Percentiles rank a stretch among this genome's conserved stretches.
These are phyloP conservation scores for Lithophane ornitopus DNA, from an alignment of 2,888 invertebrate genomes.

Conservation along the genomic window DNA sequence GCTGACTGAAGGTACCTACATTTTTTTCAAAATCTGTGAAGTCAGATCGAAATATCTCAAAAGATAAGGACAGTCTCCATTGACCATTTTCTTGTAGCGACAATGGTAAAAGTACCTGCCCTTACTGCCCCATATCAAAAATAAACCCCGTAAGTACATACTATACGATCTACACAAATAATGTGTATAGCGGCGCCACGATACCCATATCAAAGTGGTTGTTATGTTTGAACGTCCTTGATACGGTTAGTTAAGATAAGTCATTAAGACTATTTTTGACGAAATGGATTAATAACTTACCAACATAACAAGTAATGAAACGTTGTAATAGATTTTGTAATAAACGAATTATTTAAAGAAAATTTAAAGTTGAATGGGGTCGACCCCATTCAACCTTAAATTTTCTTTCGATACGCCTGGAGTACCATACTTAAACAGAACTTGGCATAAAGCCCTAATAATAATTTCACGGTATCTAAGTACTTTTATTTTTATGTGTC, in stretches of 20 bases:
- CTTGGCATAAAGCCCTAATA: not conserved
- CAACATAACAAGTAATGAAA: not conserved
- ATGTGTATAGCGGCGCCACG: not conserved
- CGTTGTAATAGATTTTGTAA: not conserved
- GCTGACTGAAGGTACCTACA: no score
- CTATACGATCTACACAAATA: not conserved
- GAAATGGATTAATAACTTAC: not conserved
- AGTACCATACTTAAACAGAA: not conserved
- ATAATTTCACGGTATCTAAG: not conserved
- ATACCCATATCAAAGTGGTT: not conserved
- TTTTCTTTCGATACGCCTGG: not conserved
- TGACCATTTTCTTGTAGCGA: not conserved
- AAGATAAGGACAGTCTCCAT: not conserved
- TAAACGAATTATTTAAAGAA: not conserved
- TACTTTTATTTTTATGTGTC: constrained; percentile 10
- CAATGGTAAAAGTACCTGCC: not conserved
- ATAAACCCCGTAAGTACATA: no score
- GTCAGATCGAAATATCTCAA: not conserved
- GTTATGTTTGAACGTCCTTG: not conserved
- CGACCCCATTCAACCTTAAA: no score
- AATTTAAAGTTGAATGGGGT: not conserved
- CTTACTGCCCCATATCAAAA: not conserved
- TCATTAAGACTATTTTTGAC: not conserved
- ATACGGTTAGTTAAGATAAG: not conserved
- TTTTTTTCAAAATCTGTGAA: not conserved